These are phyloP conservation scores for Phrynocephalus versicolor DNA, from an alignment of 2,113 vertebrate species.

Conservation along the genomic window DNA sequence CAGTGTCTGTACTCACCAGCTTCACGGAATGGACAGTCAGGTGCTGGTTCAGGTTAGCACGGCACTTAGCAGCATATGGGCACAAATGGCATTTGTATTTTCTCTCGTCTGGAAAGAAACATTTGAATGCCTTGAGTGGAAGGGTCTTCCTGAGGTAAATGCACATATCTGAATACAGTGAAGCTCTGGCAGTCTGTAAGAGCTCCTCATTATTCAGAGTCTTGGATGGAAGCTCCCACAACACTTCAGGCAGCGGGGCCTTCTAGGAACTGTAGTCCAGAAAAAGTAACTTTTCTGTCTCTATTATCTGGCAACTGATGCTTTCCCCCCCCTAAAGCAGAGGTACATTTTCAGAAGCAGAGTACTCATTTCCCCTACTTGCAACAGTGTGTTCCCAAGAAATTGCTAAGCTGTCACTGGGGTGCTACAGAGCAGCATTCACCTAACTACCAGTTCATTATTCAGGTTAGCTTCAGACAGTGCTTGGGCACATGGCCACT, in stretches of 20 bases:
- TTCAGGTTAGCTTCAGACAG: neutral
- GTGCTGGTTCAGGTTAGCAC: constrained; percentile 98
- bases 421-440: fast-evolving
- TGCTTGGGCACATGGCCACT: neutral
- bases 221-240: neutral
- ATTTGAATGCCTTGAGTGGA: neutral
- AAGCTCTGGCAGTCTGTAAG: neutral
- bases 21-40: constrained; percentile 98
- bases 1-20: constrained; percentile 93
- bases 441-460: neutral
- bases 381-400: neutral
- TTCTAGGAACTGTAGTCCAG: neutral
- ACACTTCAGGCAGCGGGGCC: neutral
- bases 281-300: neutral
- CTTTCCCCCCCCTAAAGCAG: neutral
- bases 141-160: neutral
- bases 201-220: neutral
- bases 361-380: neutral
- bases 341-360: neutral
- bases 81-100: constrained; percentile 99
- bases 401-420: neutral
- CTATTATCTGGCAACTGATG: neutral
- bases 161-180: neutral
- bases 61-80: constrained; percentile 98
- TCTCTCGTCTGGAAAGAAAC: constrained; percentile 88